Base-by-base conservation (phyloP, 2,888 invertebrate species). In the Drosophila demipolita region DNA sequence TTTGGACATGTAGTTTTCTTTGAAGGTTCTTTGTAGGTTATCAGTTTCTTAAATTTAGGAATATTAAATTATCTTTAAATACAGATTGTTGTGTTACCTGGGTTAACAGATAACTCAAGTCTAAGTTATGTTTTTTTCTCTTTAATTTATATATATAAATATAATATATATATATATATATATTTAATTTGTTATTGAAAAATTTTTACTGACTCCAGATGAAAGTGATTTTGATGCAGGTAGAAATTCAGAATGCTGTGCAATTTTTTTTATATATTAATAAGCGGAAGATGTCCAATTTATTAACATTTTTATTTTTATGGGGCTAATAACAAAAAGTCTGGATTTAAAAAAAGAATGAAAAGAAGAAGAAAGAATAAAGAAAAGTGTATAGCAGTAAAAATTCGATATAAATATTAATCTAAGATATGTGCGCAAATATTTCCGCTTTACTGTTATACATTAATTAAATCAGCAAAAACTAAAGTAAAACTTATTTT, bases 1-100 rank as follows among this genome's bases (percentile, higher is more conserved):
- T 29, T 59, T 62, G 23, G 11, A 1, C 12, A 20, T 35, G 8
- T 38, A 36, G 45, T 42, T 61, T 50, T 17, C 9, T 26, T 45
- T 48, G 60, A 66, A 90, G 89, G 90, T 76, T 73, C 20, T 42
- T 54, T 85, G 73, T 72, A 83, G 83, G 83, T 83, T 75, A 83
- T 74, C 32, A 23, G 26, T 7, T 23, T 67, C 32, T 2, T 29
- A 6, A 17, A 35, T 20, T 20, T 12, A 15, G 15, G 35, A 20
- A 8, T 15, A 5, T 23, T 12, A 23, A 3, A 8, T n/a, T 49
- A 11, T 17, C 17, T 45, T 45, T 8, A 15, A 23, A 29, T 6
- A 29, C 2, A 15, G 45, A 23, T 2, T 3, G 7, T 1, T 1
- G 4, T 0, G 20, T 15, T 45, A 45, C 8, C 23, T 45, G 45